Conservation (phyloP, 2,113 vertebrate genomes). For the Casuarius casuarius region DNA sequence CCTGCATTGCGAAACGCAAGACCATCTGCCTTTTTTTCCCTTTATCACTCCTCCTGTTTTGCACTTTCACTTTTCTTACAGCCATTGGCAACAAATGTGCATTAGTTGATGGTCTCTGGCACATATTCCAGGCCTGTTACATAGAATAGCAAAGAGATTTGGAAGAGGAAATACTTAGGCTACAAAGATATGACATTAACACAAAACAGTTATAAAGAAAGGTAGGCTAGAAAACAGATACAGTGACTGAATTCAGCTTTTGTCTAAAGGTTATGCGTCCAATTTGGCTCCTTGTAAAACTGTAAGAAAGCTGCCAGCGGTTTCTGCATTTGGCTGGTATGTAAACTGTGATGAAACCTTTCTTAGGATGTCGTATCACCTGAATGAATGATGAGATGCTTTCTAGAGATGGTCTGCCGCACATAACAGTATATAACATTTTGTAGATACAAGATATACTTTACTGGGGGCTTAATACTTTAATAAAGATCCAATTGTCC, state of each 20-base stretch:
- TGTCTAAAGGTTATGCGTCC: background rate
- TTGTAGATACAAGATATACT: background rate
- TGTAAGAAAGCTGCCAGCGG: background rate
- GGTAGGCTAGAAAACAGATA: background rate
- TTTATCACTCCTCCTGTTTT: background rate
- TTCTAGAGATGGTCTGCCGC: background rate
- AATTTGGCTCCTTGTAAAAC: background rate
- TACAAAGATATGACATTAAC: conserved; percentile 20
- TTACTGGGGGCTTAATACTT: background rate
- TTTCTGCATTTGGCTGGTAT: background rate
- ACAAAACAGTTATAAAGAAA: conserved; percentile 11
- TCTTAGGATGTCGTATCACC: background rate
- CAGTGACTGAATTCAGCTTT: background rate
- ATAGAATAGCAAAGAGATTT: background rate
- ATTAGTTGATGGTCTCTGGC: background rate
- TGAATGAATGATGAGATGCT: background rate
- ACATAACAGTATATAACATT: background rate
- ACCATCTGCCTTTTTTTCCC: background rate
- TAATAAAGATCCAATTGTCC: background rate
- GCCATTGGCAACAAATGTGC: background rate
- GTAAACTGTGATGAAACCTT: background rate
- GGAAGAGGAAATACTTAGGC: background rate
- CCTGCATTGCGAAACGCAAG: background rate
- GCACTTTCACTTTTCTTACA: background rate
- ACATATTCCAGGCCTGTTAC: background rate